A percentile compares a stretch with the other conserved stretches of the same genome.
These are phyloP conservation scores for Drosophila emarginata DNA, from an alignment of 2,888 invertebrate genomes.

Conservation along the genomic window DNA sequence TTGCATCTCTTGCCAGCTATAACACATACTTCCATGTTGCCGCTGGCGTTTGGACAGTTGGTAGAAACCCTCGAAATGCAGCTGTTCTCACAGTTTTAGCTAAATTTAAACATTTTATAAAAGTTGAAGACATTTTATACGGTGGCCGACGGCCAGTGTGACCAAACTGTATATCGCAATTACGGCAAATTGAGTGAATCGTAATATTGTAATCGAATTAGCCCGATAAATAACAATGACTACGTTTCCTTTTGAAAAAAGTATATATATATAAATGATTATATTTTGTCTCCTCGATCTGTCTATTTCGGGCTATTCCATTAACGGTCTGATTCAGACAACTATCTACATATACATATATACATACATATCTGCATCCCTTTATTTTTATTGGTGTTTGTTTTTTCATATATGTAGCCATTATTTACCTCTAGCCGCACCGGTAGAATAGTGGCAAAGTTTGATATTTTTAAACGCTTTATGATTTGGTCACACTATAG, in stretches of 20 bases:
- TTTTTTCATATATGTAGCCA: neutral
- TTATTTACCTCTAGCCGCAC: neutral
- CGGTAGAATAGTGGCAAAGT: neutral
- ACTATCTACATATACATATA: too few species aligned
- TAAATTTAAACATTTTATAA: slow-evolving; percentile 70
- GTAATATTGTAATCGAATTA: too few species aligned
- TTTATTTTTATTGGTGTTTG: too few species aligned
- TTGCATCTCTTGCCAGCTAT: neutral
- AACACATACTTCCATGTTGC: slow-evolving; percentile 45
- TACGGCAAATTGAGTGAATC: neutral
- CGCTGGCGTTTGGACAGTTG: slow-evolving; percentile 35
- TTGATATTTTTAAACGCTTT: neutral
- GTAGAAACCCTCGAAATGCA: slow-evolving; percentile 44
- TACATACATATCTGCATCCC: too few species aligned
- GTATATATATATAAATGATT: too few species aligned
- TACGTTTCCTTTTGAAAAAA: too few species aligned
- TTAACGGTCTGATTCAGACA: too few species aligned
- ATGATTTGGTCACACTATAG: slow-evolving; percentile 1
- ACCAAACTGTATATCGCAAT: slow-evolving; percentile 3
- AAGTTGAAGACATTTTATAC: slow-evolving; percentile 60
- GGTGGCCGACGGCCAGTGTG: slow-evolving; percentile 31
- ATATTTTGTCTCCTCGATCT: too few species aligned
- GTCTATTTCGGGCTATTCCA: too few species aligned
- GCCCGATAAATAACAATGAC: too few species aligned
- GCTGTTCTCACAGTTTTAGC: slow-evolving; percentile 53